Conservation (phyloP, 2,888 invertebrate genomes). For the Aspidiotus rigidus region DNA sequence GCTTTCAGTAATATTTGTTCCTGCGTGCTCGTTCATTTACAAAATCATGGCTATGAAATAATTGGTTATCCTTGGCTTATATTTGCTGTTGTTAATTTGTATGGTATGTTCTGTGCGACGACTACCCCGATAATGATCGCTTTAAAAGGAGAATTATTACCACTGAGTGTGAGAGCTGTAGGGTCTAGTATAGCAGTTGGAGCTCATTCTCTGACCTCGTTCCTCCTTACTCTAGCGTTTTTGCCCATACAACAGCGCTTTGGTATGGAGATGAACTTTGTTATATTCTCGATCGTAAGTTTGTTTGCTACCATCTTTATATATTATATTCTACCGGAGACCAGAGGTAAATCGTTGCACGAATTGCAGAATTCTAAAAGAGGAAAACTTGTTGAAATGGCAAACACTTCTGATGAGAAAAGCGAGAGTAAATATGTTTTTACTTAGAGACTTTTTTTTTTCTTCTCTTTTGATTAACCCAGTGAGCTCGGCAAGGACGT, state of each 20-base stretch:
- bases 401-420: too few relatives aligned
- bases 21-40: not conserved
- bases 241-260: not conserved
- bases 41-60: not conserved
- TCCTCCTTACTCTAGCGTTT: constrained; percentile 10
- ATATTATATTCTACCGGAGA: constrained; percentile 18
- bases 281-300: constrained; percentile 11
- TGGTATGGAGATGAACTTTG: constrained; percentile 15
- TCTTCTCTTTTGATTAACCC: too few relatives aligned
- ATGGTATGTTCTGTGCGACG: constrained; percentile 2
- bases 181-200: constrained; percentile 6
- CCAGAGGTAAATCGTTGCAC: constrained; percentile 13
- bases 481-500: too few relatives aligned
- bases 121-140: not conserved
- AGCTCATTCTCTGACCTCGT: constrained; percentile 8
- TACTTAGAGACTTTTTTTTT: too few relatives aligned
- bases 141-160: constrained; percentile 23
- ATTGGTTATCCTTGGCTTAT: constrained; percentile 19
- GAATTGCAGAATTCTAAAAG: constrained; percentile 13
- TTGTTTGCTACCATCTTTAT: not conserved
- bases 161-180: constrained; percentile 12
- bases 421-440: too few relatives aligned
- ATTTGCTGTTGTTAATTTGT: constrained; percentile 6
- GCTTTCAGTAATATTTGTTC: not conserved
- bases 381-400: too few relatives aligned